Evolutionary conservation across 2,113 vertebrate genomes (phyloP).

Genomic region (Crotalus viridis): DNA sequence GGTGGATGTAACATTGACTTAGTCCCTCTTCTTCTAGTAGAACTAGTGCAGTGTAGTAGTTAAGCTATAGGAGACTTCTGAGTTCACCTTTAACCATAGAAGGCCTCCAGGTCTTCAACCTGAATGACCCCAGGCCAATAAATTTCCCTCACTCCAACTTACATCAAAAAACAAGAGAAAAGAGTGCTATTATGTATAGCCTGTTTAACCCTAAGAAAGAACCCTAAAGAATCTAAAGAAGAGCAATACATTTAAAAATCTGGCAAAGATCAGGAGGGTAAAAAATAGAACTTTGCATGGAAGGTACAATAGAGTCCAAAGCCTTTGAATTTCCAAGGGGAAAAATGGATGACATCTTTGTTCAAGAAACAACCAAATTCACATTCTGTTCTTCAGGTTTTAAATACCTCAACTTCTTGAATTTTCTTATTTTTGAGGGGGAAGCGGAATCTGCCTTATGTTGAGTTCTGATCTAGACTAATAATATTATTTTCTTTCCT

Average conservation of each 20-base stretch:
- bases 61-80: not conserved
- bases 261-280: not conserved
- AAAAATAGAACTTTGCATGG: not conserved
- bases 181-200: not conserved
- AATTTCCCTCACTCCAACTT: not conserved
- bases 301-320: not conserved
- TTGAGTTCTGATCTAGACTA: not conserved
- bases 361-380: not conserved
- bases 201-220: not conserved
- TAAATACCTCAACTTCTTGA: not conserved
- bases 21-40: not conserved
- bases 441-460: not conserved
- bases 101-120: not conserved
- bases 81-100: not conserved
- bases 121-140: not conserved
- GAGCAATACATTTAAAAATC: not conserved
- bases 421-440: too few relatives aligned
- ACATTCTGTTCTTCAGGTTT: not conserved
- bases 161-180: not conserved
- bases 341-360: not conserved
- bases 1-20: not conserved
- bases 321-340: not conserved
- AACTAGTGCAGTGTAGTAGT: not conserved
- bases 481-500: not conserved
- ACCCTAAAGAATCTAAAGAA: not conserved